Evolutionary conservation across 2,888 invertebrate species (phyloP).

Genomic region (Rotaria sp.): DNA sequence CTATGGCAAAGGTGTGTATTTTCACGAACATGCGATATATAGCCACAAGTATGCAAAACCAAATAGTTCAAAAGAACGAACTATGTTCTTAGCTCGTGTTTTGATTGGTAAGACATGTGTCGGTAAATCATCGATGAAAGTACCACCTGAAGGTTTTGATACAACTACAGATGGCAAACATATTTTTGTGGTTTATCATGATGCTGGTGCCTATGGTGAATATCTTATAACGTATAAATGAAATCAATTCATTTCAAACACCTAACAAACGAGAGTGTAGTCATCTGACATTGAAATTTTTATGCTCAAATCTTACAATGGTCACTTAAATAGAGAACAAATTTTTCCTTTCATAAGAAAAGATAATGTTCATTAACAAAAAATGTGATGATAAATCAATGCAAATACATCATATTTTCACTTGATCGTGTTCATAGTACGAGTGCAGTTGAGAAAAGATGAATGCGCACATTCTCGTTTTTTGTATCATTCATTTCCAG

Average conservation of each 20-base stretch:
- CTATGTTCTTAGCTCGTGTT: conserved; percentile 46
- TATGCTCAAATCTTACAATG: too few species aligned
- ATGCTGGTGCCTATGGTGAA: conserved; percentile 49
- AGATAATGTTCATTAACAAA: too few species aligned
- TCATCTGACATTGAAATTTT: too few species aligned
- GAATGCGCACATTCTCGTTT: too few species aligned
- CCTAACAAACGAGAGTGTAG: too few species aligned
- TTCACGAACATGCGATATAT: conserved; percentile 46
- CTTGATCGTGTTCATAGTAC: too few species aligned
- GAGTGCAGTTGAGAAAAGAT: too few species aligned
- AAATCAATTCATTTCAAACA: neutral
- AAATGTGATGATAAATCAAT: too few species aligned
- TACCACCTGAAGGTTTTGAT: conserved; percentile 47
- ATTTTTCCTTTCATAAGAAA: too few species aligned
- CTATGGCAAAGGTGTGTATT: conserved; percentile 49
- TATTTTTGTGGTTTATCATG: conserved; percentile 49
- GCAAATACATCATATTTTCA: too few species aligned
- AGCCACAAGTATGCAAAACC: conserved; percentile 43
- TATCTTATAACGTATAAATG: conserved; percentile 47
- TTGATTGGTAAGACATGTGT: conserved; percentile 45
- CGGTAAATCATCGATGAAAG: conserved; percentile 43
- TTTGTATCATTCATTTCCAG: too few species aligned
- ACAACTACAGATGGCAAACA: conserved; percentile 45
- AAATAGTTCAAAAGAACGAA: conserved; percentile 43
- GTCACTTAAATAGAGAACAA: too few species aligned